Conservation (phyloP, 1,140 invertebrate genomes). For the Danaus melanippus region DNA sequence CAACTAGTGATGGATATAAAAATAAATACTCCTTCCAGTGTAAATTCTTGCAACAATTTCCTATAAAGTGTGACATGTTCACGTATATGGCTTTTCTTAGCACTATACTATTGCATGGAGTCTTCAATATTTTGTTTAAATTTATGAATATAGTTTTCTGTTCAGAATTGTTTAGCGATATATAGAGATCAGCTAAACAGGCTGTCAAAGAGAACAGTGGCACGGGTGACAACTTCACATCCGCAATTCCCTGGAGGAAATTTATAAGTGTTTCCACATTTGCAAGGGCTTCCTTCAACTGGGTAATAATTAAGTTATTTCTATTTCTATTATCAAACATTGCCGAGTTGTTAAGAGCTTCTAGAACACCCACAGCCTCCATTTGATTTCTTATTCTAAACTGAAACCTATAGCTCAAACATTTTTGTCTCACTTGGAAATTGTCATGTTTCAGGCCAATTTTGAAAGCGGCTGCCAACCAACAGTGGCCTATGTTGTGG, state of each 20-base stretch:
- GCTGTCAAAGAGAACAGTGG: slow-evolving; percentile 44
- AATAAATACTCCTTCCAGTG: slow-evolving; percentile 32
- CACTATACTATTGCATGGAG: slow-evolving; percentile 48
- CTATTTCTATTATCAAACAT: slow-evolving; percentile 36
- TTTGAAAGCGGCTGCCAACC: slow-evolving; percentile 50
- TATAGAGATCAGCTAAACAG: slow-evolving; percentile 26
- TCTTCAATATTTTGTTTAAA: slow-evolving; percentile 40
- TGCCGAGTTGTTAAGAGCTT: slow-evolving; percentile 50
- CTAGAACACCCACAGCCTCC: slow-evolving; percentile 38
- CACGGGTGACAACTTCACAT: slow-evolving; percentile 53
- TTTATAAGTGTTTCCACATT: slow-evolving; percentile 26
- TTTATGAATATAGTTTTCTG: slow-evolving; percentile 14
- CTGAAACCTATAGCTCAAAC: slow-evolving; percentile 41
- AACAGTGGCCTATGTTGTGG: slow-evolving; percentile 33
- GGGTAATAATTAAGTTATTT: slow-evolving; percentile 29
- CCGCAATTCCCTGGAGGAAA: slow-evolving; percentile 36
- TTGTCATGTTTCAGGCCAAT: slow-evolving; percentile 57
- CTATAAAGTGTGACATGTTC: slow-evolving; percentile 44
- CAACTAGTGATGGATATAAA: slow-evolving; percentile 24
- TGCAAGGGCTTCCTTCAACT: slow-evolving; percentile 23
- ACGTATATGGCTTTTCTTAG: slow-evolving; percentile 44
- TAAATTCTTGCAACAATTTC: slow-evolving; percentile 32
- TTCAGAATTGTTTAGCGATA: slow-evolving; percentile 12
- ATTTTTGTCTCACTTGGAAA: slow-evolving; percentile 43
- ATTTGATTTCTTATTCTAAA: slow-evolving; percentile 22